Conservation (phyloP, 1,140 invertebrate species). For the Plutomurus gul region DNA sequence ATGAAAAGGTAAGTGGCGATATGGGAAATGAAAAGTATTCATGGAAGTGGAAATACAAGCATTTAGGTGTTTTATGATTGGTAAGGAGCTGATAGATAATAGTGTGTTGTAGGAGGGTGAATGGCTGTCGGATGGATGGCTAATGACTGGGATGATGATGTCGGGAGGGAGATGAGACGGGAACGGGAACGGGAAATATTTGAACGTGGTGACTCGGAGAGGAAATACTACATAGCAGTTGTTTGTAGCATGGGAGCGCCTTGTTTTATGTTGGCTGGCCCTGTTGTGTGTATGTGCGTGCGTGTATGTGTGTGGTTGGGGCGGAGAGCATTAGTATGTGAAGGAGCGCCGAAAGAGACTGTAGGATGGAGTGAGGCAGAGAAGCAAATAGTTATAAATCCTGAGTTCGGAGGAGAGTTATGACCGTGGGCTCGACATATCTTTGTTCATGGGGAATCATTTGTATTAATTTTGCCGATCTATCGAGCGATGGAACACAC, state of each 20-base stretch:
- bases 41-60: background rate
- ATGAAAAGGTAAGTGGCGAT: background rate
- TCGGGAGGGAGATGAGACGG: conserved; percentile 2
- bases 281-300: no score
- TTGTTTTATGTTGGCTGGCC: background rate
- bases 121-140: background rate
- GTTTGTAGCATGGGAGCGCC: background rate
- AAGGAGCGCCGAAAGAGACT: conserved; percentile 31
- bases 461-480: conserved; percentile 54
- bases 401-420: conserved; percentile 47
- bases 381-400: conserved; percentile 48
- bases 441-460: conserved; percentile 53
- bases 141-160: conserved; percentile 13
- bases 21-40: background rate
- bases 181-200: background rate
- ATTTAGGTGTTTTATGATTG: background rate
- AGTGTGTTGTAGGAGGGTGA: background rate
- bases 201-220: background rate
- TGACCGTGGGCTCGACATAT: conserved; percentile 50
- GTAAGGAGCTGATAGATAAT: background rate
- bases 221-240: background rate
- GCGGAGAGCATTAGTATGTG: conserved; percentile 19
- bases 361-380: conserved; percentile 10
- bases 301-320: background rate
- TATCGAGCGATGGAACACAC: conserved; percentile 40